Conservation (phyloP, 2,888 invertebrate genomes). For the Philereme transversata region DNA sequence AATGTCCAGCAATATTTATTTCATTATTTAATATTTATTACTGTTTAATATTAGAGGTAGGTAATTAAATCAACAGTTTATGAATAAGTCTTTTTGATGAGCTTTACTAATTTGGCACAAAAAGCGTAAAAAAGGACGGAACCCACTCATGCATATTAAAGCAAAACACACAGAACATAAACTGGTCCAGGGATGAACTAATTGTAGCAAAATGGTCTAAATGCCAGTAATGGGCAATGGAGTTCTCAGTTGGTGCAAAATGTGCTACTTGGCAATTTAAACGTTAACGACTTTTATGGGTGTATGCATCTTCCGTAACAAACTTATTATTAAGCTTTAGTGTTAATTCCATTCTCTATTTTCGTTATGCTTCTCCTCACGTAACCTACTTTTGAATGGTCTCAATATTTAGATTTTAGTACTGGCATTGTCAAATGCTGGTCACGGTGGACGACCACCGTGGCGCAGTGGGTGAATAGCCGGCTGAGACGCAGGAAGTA, state of each 20-base stretch:
- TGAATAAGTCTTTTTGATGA: slow-evolving; percentile 5
- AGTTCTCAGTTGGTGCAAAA: slow-evolving; percentile 47
- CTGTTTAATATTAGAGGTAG: no score
- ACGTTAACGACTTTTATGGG: slow-evolving; percentile 60
- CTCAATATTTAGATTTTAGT: no score
- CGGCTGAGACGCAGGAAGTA: no score
- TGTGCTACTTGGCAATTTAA: slow-evolving; percentile 52
- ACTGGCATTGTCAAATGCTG: no score
- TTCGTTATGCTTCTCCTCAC: no score
- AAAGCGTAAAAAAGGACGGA: slow-evolving; percentile 8
- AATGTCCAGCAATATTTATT: no score
- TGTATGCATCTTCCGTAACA: slow-evolving; percentile 48
- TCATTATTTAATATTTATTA: no score
- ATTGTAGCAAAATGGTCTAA: slow-evolving; percentile 53
- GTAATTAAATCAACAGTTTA: slow-evolving; percentile 25
- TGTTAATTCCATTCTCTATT: no score
- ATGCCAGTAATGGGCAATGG: slow-evolving; percentile 48
- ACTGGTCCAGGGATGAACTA: slow-evolving; percentile 42
- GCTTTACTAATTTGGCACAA: slow-evolving; percentile 25
- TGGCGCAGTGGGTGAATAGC: no score
- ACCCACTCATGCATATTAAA: slow-evolving; percentile 27
- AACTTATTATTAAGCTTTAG: slow-evolving; percentile 41
- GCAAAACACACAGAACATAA: slow-evolving; percentile 26
- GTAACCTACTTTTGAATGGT: no score
- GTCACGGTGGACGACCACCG: no score